These are phyloP conservation scores for Caenorhabditis remanei DNA, from an alignment of 1,140 invertebrate species.

Conservation along the genomic window DNA sequence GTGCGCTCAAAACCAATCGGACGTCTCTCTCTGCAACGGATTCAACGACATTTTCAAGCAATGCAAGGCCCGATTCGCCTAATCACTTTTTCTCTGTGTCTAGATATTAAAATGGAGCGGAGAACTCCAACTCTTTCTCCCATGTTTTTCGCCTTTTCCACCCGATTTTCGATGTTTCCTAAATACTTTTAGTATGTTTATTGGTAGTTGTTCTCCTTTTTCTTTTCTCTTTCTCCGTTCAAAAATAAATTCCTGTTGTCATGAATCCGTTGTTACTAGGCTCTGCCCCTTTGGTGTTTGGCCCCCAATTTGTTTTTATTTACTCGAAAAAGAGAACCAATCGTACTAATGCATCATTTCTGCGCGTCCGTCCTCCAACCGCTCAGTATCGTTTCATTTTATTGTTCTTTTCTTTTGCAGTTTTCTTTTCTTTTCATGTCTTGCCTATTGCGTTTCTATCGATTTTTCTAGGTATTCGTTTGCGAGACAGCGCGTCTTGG, in stretches of 20 bases:
- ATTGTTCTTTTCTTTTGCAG: background rate
- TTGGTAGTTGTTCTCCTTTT: background rate
- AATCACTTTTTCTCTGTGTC: background rate
- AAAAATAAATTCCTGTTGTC: background rate
- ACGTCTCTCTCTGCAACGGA: conserved; percentile 86
- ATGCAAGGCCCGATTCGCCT: conserved; percentile 81
- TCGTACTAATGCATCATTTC: background rate
- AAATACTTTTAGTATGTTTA: background rate
- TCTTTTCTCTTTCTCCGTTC: background rate
- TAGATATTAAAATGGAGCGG: background rate
- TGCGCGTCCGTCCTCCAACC: background rate
- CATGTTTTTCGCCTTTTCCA: background rate
- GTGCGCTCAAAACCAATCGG: conserved; percentile 72
- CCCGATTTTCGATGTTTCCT: background rate
- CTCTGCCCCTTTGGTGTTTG: background rate
- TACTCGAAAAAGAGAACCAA: background rate
- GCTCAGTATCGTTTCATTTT: background rate
- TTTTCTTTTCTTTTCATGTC: background rate
- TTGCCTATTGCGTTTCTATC: background rate
- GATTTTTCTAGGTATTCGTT: background rate
- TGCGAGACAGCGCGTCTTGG: too few relatives aligned
- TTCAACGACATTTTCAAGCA: conserved; percentile 93
- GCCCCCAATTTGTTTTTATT: background rate
- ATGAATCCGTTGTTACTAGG: background rate
- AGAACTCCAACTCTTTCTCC: background rate